Evolutionary conservation across 2,113 vertebrate species (phyloP), one percentile per base, ranked within the genome.

Genomic region (Nesoenas mayeri): DNA sequence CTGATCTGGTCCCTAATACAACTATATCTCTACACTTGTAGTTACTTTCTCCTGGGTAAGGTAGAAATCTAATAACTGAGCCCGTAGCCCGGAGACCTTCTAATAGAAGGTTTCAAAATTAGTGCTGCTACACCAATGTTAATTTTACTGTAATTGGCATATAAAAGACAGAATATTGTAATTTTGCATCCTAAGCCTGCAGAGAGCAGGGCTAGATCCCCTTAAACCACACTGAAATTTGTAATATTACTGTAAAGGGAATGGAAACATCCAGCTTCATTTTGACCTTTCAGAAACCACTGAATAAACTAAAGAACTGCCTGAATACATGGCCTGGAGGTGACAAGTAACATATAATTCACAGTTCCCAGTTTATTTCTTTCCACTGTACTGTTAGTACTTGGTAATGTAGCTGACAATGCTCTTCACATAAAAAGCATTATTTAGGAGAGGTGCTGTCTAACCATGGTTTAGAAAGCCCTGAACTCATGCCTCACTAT

Each of bases 311-410:
- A 29, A 94, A 91, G 62, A 72, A 65, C 36, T 58, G 40, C 38
- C 71, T 72, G 38, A 86, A 53, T 80, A 69, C 3, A 1, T 56
- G 92, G 53, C 48, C 62, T 87, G 29, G 53, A 70, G 21, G 16
- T 90, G 57, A 85, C 34, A 91, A 60, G 50, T 47, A 85, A 60
- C 40, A 53, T 53, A 24, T 42, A 70, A 50, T 79, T 90, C 71
- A 82, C 34, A 75, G n/a, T 53, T 90, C 29, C 47, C 34, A 22
- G 44, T 94, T 93, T 88, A 60, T 88, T 94, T 90, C 71, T 89
- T 94, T 85, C 28, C 31, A 36, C 36, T 64, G 14, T 79, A 51
- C 38, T n/a, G 5, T 64, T 69, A 31, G 21, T 88, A 58, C 66
- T 77, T 73, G 54, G 50, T 70, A 77, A 73, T 26, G 31, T 60